Evolutionary conservation across 2,797 vertebrate species (phyloP), one percentile per base, ranked within the genome.

Genomic region (Clarias fuscus): DNA sequence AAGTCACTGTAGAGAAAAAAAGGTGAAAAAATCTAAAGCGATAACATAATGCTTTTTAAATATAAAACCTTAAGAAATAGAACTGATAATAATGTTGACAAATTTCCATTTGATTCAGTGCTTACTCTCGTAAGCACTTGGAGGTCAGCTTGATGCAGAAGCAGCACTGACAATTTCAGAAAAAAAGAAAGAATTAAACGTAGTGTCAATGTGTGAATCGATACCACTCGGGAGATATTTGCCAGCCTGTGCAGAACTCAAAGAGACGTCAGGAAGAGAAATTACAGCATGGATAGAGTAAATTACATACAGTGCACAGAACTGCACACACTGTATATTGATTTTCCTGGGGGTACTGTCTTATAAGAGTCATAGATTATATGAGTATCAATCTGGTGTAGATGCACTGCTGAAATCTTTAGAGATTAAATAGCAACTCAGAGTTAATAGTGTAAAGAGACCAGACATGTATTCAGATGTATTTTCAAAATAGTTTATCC

Each of bases 31-130:
- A 13, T 22, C 53, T 65, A 73, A 48, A 6, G 48, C 62, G 48
- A 17, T 20, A 83, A n/a, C 71, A 27, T 56, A 37, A 37, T 37
- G 37, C 37, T 37, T 37, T 37, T 40, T 58, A 59, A 70, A 76
- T 59, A 62, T 10, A 64, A 48, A 70, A 71, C 22, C 22, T 67
- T 2, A 75, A 62, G 11, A 59, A 75, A 62, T 1, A 24, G 72
- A 72, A 77, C 80, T 8, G 61, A 40, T 82, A 82, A 17, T 75
- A 71, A 7, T 72, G 65, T 17, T 56, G 65, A 61, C 82, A 83
- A 65, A 53, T 71, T 86, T 86, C 48, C 14, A 59, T 77, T 59
- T 77, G 53, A n/a, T 64, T 77, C 17, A 2, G 58, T 4, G 37
- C 37, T 37, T 37, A 4, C 61, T 48, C 27, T n/a, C 14, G 1